Percentiles rank a stretch among this genome's conserved stretches.
Evolutionary conservation across 1,140 invertebrate genomes (phyloP).

Genomic region (Lutraria rhynchaena): DNA sequence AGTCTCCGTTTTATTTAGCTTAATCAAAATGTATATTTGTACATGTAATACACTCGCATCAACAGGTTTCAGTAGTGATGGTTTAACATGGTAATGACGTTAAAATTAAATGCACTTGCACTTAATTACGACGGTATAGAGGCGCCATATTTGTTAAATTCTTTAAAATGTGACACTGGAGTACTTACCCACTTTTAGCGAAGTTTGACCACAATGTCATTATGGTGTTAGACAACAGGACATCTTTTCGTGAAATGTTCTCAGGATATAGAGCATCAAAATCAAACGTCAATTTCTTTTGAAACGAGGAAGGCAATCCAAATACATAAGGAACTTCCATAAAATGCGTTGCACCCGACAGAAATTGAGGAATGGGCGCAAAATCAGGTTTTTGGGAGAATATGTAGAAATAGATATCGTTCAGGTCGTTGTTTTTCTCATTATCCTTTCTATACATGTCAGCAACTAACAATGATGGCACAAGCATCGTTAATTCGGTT

Average conservation of each 20-base stretch:
- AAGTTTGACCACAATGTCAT: constrained; percentile 38
- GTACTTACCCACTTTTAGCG: constrained; percentile 82
- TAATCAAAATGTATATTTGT: too few relatives aligned
- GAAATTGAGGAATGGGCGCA: background rate
- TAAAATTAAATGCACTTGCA: too few relatives aligned
- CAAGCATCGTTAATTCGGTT: constrained; percentile 55
- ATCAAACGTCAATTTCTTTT: constrained; percentile 1
- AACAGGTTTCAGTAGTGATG: too few relatives aligned
- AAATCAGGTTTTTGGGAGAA: constrained; percentile 58
- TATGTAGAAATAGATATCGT: constrained; percentile 55
- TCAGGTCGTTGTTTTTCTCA: background rate
- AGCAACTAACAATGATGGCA: constrained; percentile 30
- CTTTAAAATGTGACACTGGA: too few relatives aligned
- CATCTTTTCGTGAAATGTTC: background rate
- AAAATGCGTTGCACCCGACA: constrained; percentile 50
- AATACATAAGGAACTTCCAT: constrained; percentile 63
- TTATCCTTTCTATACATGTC: background rate
- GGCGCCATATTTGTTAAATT: too few relatives aligned
- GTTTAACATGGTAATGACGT: too few relatives aligned
- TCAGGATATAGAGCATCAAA: background rate
- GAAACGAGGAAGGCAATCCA: constrained; percentile 44
- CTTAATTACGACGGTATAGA: too few relatives aligned
- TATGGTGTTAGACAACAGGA: background rate
- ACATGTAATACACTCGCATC: too few relatives aligned
- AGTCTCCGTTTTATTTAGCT: too few relatives aligned